phyloP scores from a whole-genome alignment of 2,888 invertebrate species.

The Rhodophaea formosa region DNA sequence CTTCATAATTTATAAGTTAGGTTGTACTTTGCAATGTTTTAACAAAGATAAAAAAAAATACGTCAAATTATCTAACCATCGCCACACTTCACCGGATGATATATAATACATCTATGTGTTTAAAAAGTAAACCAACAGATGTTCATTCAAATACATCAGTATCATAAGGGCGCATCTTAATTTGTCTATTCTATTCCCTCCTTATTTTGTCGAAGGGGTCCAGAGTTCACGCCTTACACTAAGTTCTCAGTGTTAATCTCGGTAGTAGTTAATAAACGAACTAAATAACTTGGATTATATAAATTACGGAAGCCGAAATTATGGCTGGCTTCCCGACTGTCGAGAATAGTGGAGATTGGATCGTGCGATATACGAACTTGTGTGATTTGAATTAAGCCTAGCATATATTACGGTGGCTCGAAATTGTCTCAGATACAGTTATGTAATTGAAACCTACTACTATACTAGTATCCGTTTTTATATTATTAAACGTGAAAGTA shows the following conservation, averaged over 20 bases:
- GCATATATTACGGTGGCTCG: not conserved
- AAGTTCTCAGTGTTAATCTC: slow-evolving; percentile 66
- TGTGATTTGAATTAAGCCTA: not conserved
- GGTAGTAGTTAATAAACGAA: slow-evolving; percentile 66
- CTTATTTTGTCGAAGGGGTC: slow-evolving; percentile 21
- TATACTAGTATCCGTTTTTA: not conserved
- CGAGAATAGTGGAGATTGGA: slow-evolving; percentile 11
- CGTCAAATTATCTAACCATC: too few species aligned
- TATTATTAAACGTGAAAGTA: too few species aligned
- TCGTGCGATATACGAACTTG: slow-evolving; percentile 15
- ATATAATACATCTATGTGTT: too few species aligned
- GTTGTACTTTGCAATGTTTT: too few species aligned
- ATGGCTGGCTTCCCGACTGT: slow-evolving; percentile 41
- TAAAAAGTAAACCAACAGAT: too few species aligned
- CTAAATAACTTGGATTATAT: slow-evolving; percentile 59
- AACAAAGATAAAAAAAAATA: too few species aligned
- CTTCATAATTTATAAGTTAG: too few species aligned
- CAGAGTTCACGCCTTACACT: slow-evolving; percentile 57
- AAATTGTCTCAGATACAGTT: not conserved
- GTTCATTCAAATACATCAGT: too few species aligned
- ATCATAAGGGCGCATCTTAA: too few species aligned
- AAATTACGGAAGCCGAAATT: slow-evolving; percentile 52
- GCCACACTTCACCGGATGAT: too few species aligned
- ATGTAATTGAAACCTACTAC: not conserved
- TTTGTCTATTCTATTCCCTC: not conserved